These are phyloP conservation scores for Podargus strigoides DNA, from an alignment of 2,797 vertebrate species.

Conservation along the genomic window DNA sequence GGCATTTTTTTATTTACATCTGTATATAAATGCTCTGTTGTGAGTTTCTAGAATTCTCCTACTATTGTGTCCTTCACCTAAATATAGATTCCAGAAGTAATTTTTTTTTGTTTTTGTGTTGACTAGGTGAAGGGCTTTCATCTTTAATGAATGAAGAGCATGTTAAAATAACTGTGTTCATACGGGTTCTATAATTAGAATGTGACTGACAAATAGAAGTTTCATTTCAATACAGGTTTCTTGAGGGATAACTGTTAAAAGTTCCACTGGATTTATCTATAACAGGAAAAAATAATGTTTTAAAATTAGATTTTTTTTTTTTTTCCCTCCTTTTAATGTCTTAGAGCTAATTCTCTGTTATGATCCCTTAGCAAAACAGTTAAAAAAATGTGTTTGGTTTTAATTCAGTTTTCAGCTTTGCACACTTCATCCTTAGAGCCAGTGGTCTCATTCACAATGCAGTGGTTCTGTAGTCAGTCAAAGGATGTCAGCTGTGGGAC, in stretches of 20 bases:
- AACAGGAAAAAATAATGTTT: not conserved
- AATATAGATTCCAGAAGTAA: not conserved
- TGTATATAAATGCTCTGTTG: not conserved
- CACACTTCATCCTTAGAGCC: not conserved
- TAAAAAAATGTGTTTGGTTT: not conserved
- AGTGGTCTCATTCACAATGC: not conserved
- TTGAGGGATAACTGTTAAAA: not conserved
- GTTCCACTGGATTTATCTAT: not conserved
- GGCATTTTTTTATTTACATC: not conserved
- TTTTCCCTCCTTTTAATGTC: not conserved
- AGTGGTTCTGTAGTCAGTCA: not conserved
- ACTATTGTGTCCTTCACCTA: not conserved
- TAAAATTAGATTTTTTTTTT: not conserved
- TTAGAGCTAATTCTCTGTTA: not conserved
- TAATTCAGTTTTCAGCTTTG: not conserved
- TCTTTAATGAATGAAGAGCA: not conserved
- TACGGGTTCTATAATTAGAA: not conserved
- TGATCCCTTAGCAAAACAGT: not conserved
- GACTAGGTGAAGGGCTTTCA: not conserved
- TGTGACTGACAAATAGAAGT: not conserved
- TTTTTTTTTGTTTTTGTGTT: too few relatives aligned
- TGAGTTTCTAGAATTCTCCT: not conserved
- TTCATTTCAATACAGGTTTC: not conserved
- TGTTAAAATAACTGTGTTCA: not conserved
- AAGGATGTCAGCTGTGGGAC: not conserved